Evolutionary conservation across 1,140 invertebrate genomes (phyloP).

Genomic region (Batillaria attramentaria): DNA sequence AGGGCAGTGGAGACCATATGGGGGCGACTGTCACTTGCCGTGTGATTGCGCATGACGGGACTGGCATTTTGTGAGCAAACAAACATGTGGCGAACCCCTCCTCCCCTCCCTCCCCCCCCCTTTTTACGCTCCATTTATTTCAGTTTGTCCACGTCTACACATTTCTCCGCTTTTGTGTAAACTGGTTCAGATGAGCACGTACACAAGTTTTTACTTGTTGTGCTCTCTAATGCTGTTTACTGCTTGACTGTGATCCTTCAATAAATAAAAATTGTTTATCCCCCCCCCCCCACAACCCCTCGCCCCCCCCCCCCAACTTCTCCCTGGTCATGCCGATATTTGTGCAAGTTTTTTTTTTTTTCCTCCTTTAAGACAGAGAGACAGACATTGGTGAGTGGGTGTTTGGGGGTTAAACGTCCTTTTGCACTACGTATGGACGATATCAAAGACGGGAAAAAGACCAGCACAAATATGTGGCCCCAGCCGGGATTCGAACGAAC

Average conservation of each 20-base stretch:
- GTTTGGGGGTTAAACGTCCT: too few relatives aligned
- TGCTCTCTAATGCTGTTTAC: too few relatives aligned
- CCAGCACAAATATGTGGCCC: too few relatives aligned
- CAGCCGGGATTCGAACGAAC: too few relatives aligned
- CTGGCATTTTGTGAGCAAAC: conserved; percentile 24
- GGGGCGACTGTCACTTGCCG: conserved; percentile 1
- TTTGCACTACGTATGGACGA: too few relatives aligned
- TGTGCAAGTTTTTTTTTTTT: background rate
- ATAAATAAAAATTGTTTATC: background rate
- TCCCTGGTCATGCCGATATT: background rate
- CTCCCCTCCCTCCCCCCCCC: too few relatives aligned
- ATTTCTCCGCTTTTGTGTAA: background rate
- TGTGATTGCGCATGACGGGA: conserved; percentile 1
- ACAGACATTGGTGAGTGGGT: too few relatives aligned
- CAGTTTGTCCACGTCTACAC: background rate
- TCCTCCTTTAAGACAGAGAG: background rate
- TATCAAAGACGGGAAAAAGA: too few relatives aligned
- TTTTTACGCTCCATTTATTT: background rate
- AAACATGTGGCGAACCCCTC: background rate
- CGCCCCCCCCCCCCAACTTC: background rate
- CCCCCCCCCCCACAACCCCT: too few relatives aligned
- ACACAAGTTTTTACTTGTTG: too few relatives aligned
- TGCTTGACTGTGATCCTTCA: too few relatives aligned
- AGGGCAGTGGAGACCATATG: conserved; percentile 18
- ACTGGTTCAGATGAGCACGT: too few relatives aligned